These are phyloP conservation scores for Carcina quercana DNA, from an alignment of 2,888 invertebrate species.

Conservation along the genomic window DNA sequence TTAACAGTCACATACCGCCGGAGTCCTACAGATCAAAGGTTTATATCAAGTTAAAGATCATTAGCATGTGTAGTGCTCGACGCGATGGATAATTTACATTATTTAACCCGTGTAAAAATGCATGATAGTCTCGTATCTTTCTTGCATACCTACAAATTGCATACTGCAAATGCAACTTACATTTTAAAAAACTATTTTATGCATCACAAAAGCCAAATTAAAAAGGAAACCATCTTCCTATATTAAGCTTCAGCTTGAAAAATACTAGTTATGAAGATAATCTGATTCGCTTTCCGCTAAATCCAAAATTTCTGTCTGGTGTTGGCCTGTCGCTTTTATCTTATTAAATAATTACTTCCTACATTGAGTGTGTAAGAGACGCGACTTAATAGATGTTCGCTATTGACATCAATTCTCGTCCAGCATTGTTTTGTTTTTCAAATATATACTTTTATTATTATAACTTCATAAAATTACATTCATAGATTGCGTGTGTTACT, in stretches of 20 bases:
- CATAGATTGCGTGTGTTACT: background rate
- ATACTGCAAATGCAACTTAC: slow-evolving; percentile 19
- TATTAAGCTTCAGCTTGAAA: slow-evolving; percentile 10
- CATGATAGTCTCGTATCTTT: slow-evolving; percentile 41
- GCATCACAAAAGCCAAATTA: slow-evolving; percentile 11
- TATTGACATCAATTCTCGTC: too few species aligned
- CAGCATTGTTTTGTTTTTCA: too few species aligned
- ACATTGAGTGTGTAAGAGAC: background rate
- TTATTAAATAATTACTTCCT: background rate
- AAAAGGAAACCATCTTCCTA: background rate
- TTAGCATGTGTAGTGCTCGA: slow-evolving; percentile 67
- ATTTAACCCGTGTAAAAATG: slow-evolving; percentile 36
- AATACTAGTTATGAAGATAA: slow-evolving; percentile 10
- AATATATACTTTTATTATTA: background rate
- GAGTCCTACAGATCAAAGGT: slow-evolving; percentile 95
- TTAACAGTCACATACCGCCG: slow-evolving; percentile 96
- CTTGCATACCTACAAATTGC: slow-evolving; percentile 30
- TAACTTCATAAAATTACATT: background rate
- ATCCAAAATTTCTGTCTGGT: slow-evolving; percentile 29
- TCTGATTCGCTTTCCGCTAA: slow-evolving; percentile 35
- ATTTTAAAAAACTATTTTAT: slow-evolving; percentile 21
- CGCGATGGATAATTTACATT: slow-evolving; percentile 29
- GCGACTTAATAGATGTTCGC: too few species aligned
- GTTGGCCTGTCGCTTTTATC: slow-evolving; percentile 37
- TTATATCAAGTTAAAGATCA: slow-evolving; percentile 76